Conservation (phyloP, 2,113 vertebrate genomes). For the Pterocles gutturalis region DNA sequence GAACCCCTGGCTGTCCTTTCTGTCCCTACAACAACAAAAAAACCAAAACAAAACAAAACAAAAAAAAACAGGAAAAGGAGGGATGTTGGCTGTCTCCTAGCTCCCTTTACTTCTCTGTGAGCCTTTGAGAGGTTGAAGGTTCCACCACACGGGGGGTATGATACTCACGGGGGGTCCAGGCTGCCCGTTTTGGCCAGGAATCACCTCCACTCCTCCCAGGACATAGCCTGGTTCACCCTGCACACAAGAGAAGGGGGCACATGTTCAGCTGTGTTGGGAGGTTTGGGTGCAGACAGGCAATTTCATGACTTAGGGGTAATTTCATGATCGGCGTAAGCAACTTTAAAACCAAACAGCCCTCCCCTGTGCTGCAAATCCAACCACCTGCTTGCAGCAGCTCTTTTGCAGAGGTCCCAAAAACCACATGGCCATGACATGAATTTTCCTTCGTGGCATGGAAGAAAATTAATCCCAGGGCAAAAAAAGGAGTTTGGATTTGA, state of each 20-base stretch:
- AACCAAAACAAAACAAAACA: too few species aligned
- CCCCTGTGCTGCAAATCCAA: background rate
- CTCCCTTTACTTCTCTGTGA: background rate
- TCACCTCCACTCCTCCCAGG: constrained; percentile 81
- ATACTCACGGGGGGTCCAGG: constrained; percentile 85
- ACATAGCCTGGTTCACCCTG: constrained; percentile 91
- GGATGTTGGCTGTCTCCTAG: background rate
- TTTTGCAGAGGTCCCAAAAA: background rate
- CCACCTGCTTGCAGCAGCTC: background rate
- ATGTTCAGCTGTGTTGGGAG: accelerated
- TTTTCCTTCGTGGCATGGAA: background rate
- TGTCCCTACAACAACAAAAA: constrained; percentile 61
- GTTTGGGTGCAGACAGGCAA: background rate
- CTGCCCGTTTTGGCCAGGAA: constrained; percentile 84
- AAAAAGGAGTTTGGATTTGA: background rate
- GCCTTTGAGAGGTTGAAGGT: background rate
- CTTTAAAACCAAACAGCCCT: background rate
- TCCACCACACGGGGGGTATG: background rate
- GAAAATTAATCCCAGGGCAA: background rate
- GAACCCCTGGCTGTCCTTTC: constrained; percentile 73
- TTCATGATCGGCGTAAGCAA: background rate
- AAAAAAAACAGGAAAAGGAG: background rate
- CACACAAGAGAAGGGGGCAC: background rate
- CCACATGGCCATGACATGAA: accelerated
- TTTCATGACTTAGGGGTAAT: background rate